Percentiles rank a stretch among this genome's conserved stretches.
phyloP scores from a whole-genome alignment of 2,113 vertebrate genomes.

The Felis catus region DNA sequence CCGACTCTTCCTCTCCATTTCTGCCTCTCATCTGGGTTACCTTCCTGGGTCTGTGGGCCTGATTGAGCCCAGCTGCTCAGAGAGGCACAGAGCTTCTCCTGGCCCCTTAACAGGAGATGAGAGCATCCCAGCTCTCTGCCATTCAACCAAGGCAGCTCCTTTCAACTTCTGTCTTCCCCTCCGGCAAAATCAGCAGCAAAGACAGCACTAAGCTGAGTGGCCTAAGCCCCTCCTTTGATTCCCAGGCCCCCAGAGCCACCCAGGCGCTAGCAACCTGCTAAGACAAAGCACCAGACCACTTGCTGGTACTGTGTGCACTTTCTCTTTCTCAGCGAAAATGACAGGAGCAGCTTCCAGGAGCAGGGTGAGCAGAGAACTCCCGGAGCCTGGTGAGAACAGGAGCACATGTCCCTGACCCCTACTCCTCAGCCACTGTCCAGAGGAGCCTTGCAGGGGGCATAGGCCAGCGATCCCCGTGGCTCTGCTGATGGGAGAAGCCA shows the following conservation, averaged over 20 bases:
- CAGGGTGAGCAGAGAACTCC: neutral
- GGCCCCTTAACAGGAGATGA: neutral
- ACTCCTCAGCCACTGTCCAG: neutral
- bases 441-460: neutral
- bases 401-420: neutral
- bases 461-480: neutral
- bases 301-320: neutral
- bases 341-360: neutral
- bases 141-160: slow-evolving; percentile 44
- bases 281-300: neutral
- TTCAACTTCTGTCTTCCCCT: slow-evolving; percentile 70
- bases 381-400: neutral
- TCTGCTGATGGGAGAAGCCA: neutral
- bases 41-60: neutral
- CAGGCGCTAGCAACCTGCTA: slow-evolving; percentile 47
- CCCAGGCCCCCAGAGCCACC: slow-evolving; percentile 58
- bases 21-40: neutral
- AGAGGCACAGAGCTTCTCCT: neutral
- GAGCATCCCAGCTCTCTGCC: neutral
- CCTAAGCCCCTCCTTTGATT: slow-evolving; percentile 72
- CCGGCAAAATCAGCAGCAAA: slow-evolving; percentile 63
- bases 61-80: neutral
- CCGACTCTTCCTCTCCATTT: accelerated
- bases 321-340: slow-evolving; percentile 12
- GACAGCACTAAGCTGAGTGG: slow-evolving; percentile 33